Evolutionary conservation across 2,797 vertebrate species (phyloP).

Genomic region (Sarcophilus harrisii): DNA sequence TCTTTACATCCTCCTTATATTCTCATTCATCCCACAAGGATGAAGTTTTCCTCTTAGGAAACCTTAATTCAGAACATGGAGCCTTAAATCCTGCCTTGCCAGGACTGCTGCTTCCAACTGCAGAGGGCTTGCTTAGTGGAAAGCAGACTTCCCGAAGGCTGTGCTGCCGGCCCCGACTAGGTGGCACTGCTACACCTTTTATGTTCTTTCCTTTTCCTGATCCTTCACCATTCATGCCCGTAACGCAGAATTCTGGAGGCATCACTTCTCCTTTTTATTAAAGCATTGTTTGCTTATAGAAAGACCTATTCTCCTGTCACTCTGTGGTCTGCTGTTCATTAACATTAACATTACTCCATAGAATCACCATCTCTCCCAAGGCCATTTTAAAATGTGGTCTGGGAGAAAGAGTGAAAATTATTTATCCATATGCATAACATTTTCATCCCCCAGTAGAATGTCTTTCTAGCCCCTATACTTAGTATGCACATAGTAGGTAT

Average conservation of each 20-base stretch:
- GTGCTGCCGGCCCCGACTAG: background rate
- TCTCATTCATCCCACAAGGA: background rate
- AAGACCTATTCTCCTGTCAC: background rate
- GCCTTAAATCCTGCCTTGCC: background rate
- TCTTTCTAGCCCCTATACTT: background rate
- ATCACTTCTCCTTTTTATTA: background rate
- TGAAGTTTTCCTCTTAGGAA: background rate
- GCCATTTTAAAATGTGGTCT: background rate
- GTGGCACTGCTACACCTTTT: background rate
- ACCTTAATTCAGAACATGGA: background rate
- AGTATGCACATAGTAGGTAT: background rate
- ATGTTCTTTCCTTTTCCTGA: background rate
- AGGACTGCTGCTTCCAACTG: background rate
- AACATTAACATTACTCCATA: background rate
- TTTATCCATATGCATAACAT: background rate
- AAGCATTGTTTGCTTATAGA: background rate
- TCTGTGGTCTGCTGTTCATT: background rate
- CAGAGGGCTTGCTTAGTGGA: background rate
- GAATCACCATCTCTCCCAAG: background rate
- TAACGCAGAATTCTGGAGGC: background rate
- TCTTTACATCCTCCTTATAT: background rate
- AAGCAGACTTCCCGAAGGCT: background rate
- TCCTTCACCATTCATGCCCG: background rate
- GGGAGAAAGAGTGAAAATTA: background rate
- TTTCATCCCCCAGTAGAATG: background rate